These are phyloP conservation scores for Parazoanthus atlanticus DNA, from an alignment of 92 coral and sea anemone genomes.

Conservation along the genomic window DNA sequence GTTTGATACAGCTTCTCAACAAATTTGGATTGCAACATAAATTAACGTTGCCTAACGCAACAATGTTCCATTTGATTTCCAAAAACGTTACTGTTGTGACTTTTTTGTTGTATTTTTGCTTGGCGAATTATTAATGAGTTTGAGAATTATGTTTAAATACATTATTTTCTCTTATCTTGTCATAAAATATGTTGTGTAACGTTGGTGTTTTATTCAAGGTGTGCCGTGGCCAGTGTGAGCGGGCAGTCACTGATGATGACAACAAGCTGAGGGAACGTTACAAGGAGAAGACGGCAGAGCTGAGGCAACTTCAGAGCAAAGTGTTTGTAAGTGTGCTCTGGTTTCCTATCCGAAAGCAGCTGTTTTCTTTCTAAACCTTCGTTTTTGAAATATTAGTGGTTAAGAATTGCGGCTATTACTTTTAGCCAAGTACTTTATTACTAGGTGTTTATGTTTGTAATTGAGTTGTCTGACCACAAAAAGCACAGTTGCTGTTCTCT, in stretches of 20 bases:
- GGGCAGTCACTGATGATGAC: slow-evolving; percentile 54
- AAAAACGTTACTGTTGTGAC: no score
- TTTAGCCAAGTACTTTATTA: not conserved
- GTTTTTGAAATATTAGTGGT: no score
- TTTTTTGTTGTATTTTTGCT: not conserved
- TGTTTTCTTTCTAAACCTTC: not conserved
- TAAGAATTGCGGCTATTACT: not conserved
- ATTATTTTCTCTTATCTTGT: not conserved
- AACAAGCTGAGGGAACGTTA: slow-evolving; percentile 71
- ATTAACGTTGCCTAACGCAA: no score
- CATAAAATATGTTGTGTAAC: not conserved
- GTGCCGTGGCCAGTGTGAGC: slow-evolving; percentile 47
- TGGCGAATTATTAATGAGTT: not conserved
- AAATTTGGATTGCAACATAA: no score
- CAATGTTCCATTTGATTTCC: no score
- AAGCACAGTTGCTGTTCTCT: not conserved
- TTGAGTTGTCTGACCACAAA: not conserved
- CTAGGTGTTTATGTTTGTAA: not conserved
- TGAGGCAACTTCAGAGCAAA: slow-evolving; percentile 77
- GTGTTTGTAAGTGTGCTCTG: slow-evolving; percentile 74
- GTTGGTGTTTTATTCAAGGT: not conserved
- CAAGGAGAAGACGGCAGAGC: slow-evolving; percentile 82
- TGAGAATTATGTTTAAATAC: no score
- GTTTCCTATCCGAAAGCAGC: not conserved
- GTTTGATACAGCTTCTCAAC: no score